Evolutionary conservation across 1,140 invertebrate species (phyloP).

Genomic region (Heliconius congener): DNA sequence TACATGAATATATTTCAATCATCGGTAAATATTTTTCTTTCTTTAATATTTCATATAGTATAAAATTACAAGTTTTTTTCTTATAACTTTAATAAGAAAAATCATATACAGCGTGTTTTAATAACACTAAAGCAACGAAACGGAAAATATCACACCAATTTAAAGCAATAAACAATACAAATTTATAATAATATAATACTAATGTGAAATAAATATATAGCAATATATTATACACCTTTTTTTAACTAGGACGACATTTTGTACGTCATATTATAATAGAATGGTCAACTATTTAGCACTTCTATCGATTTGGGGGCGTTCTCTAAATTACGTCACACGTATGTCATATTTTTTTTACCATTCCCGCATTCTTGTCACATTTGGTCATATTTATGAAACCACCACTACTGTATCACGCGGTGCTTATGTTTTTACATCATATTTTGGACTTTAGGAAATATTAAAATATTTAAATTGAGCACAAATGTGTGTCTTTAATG

Average conservation of each 20-base stretch:
- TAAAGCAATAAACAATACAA: constrained; percentile 7
- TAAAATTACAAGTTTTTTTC: neutral
- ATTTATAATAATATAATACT: neutral
- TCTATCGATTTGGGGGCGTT: neutral
- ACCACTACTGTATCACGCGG: too few species aligned
- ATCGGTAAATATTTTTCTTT: neutral
- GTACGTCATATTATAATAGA: neutral
- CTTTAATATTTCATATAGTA: neutral
- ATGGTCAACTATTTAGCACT: neutral
- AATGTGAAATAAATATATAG: neutral
- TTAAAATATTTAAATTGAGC: too few species aligned
- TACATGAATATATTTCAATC: neutral
- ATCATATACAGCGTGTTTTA: neutral
- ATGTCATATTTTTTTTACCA: too few species aligned
- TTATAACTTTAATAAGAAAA: neutral
- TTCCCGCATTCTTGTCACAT: too few species aligned
- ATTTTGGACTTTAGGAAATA: too few species aligned
- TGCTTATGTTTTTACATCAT: too few species aligned
- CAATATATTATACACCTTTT: neutral
- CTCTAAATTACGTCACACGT: too few species aligned
- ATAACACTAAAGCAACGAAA: neutral
- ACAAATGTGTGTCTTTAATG: too few species aligned
- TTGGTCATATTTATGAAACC: too few species aligned
- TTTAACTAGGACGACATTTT: neutral
- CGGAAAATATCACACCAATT: neutral